Evolutionary conservation across 2,797 vertebrate genomes (phyloP).

Genomic region (Vultur gryphus): DNA sequence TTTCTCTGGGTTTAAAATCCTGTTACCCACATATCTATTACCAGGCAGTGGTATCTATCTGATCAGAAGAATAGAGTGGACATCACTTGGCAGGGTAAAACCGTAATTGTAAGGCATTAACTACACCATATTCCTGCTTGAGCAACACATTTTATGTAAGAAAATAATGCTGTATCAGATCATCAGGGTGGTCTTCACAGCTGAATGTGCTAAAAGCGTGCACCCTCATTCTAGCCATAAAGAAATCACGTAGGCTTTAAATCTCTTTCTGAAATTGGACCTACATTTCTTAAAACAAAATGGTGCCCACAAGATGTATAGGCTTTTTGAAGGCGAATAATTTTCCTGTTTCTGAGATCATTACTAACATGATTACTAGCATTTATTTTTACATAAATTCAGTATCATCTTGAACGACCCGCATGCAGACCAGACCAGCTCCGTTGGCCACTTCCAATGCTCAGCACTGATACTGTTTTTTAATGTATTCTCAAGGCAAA

Average conservation of each 20-base stretch:
- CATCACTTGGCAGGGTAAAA: background rate
- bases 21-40: background rate
- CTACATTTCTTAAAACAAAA: background rate
- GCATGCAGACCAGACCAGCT: accelerated
- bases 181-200: background rate
- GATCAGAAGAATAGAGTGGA: background rate
- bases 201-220: background rate
- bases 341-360: background rate
- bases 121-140: background rate
- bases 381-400: background rate
- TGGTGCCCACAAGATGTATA: background rate
- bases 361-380: background rate
- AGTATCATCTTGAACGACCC: background rate
- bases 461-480: background rate
- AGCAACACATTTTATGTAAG: background rate
- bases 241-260: background rate
- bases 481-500: background rate
- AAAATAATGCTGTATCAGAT: background rate
- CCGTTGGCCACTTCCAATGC: background rate
- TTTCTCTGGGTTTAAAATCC: background rate
- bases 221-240: background rate
- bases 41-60: background rate
- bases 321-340: background rate
- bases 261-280: background rate
- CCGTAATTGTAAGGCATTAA: background rate